Conservation (phyloP, 2,113 vertebrate genomes). For the Pundamilia nyererei region DNA sequence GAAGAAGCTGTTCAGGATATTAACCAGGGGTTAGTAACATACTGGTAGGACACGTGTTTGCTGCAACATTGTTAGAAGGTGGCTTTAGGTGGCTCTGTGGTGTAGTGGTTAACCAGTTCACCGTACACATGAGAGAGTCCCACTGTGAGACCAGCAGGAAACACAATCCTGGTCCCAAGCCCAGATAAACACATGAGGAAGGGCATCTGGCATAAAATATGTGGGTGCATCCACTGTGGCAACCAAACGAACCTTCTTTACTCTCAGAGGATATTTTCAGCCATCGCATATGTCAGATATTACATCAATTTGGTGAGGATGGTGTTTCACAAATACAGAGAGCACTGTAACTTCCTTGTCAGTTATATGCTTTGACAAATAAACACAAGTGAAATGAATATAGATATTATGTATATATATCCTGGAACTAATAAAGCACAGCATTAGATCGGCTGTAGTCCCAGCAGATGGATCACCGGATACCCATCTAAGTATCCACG, state of each 20-base stretch:
- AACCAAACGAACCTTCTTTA: not conserved
- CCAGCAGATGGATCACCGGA: not conserved
- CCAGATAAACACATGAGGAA: not conserved
- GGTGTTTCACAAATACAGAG: not conserved
- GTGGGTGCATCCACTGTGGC: not conserved
- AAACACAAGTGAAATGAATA: not conserved
- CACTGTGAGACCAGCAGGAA: not conserved
- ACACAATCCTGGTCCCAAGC: not conserved
- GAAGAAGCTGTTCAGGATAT: not conserved
- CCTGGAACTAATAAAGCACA: not conserved
- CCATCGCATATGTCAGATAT: fast-evolving
- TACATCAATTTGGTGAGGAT: not conserved
- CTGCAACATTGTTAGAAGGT: not conserved
- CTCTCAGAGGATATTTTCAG: not conserved
- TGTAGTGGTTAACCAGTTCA: not conserved
- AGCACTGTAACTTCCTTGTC: not conserved
- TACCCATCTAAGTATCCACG: not conserved
- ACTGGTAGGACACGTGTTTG: fast-evolving
- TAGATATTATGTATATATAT: not conserved
- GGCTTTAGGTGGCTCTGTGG: not conserved
- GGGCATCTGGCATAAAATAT: not conserved
- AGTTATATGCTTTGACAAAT: not conserved
- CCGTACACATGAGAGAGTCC: not conserved
- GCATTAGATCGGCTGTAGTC: not conserved
- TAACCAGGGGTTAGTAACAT: not conserved